Evolutionary conservation across 2,797 vertebrate genomes (phyloP), one percentile per base, ranked within the genome.

Genomic region (Urosaurus nigricauda): DNA sequence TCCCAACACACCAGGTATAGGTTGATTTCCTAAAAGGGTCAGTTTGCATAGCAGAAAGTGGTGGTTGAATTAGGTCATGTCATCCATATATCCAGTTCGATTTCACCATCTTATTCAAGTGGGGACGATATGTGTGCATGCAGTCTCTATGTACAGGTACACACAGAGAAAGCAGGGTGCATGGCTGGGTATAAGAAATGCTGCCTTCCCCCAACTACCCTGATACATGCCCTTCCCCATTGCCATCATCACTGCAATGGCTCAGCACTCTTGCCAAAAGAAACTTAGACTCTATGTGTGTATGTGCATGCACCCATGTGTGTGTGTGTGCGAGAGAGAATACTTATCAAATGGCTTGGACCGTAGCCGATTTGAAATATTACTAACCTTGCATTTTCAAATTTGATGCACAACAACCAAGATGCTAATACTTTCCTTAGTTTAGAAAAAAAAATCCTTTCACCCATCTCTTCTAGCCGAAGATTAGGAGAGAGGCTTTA

Each of bases 401-500:
- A 98, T 98, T 98, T 98, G 96, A 98, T 98, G 98, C 98, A 99
- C 98, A 98, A 98, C 98, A 99, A 98, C 97, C 95, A 98, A 97
- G 97, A 98, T 98, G 98, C 97, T 98, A 99, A 98, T 98, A 98
- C 98, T 98, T 98, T 96, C 96, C 98, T 99, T 98, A 98, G 98
- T 98, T 98, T 97, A 97, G 96, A 96, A 98, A 98, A 97, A 96
- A 96, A 98, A 99, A 98, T 99, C 98, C 98, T 98, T 99, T 99
- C 98, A 99, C 98, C 98, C 97, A 96, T 97, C 98, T 98, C 98
- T 99, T 98, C 98, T 98, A 99, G 98, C 98, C 93, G 98, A 98
- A 98, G 98, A 99, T 99, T 99, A 99, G 98, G 98, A 98, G 97
- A 98, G 98, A 99, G 96, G 98, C 98, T 99, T 99, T 99, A 99